Evolutionary conservation across 2,888 invertebrate genomes (phyloP).

Genomic region (Lampropteryx suffumata): DNA sequence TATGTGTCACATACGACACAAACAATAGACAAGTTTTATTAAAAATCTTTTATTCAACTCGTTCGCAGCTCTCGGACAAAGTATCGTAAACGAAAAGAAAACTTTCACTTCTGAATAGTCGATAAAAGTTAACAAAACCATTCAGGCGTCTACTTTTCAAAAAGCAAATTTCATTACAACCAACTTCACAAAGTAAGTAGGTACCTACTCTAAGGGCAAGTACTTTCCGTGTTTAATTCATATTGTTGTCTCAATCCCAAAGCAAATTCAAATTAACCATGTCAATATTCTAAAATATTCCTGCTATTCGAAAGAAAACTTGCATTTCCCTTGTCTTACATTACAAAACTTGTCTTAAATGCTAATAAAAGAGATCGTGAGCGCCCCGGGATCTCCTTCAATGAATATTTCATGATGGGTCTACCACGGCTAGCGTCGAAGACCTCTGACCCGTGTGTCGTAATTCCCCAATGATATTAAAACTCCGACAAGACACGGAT

Average conservation of each 20-base stretch:
- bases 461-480: slow-evolving; percentile 26
- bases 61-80: slow-evolving; percentile 15
- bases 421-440: slow-evolving; percentile 47
- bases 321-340: slow-evolving; percentile 47
- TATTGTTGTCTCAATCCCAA: slow-evolving; percentile 31
- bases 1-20: neutral
- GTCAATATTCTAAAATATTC: slow-evolving; percentile 51
- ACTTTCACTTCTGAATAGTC: slow-evolving; percentile 18
- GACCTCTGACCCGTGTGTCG: slow-evolving; percentile 38
- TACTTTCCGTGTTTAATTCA: slow-evolving; percentile 38
- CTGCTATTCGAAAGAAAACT: slow-evolving; percentile 50
- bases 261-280: slow-evolving; percentile 48
- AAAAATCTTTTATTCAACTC: slow-evolving; percentile 26
- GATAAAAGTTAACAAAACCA: no score
- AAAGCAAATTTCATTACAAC: no score
- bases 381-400: slow-evolving; percentile 48
- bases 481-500: slow-evolving; percentile 26
- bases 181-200: no score
- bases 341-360: slow-evolving; percentile 70
- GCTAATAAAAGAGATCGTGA: slow-evolving; percentile 68
- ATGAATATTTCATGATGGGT: slow-evolving; percentile 71
- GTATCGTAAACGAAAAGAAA: slow-evolving; percentile 17
- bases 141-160: no score
- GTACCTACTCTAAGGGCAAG: no score
- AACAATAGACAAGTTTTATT: slow-evolving; percentile 22